Evolutionary conservation across 1,140 invertebrate species (phyloP).

Genomic region (Euura saliciscinereae): DNA sequence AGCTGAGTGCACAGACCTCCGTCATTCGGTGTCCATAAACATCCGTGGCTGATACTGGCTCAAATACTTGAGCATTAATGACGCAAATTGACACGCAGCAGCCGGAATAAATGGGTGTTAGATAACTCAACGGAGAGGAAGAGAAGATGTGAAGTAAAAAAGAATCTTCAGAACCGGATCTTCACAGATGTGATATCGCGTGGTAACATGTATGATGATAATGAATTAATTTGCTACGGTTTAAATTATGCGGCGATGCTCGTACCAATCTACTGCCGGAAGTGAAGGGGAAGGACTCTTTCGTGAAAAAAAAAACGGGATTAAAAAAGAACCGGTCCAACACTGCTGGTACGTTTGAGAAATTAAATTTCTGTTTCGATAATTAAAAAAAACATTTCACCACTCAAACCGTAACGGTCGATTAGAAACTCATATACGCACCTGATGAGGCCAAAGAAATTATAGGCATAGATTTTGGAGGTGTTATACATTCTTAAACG

Average conservation of each 20-base stretch:
- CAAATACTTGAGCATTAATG: not conserved
- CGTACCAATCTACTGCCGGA: not conserved
- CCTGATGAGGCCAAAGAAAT: no score
- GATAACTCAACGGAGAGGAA: not conserved
- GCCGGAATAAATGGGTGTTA: not conserved
- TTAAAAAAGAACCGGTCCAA: not conserved
- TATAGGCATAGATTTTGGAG: no score
- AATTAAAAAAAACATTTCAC: not conserved
- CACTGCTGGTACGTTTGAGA: not conserved
- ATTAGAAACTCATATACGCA: not conserved
- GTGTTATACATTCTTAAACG: no score
- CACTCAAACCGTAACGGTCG: not conserved
- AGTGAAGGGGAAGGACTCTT: not conserved
- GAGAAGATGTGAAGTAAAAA: not conserved
- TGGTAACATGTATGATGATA: not conserved
- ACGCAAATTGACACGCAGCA: not conserved
- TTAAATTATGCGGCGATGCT: not conserved
- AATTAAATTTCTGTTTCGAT: not conserved
- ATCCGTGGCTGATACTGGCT: not conserved
- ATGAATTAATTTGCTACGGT: not conserved
- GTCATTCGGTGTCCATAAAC: not conserved
- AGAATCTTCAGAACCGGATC: not conserved
- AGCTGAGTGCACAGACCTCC: not conserved
- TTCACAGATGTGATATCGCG: not conserved
- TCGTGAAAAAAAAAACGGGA: not conserved